Conservation (phyloP, 2,888 invertebrate genomes). For the Rhagium mordax region DNA sequence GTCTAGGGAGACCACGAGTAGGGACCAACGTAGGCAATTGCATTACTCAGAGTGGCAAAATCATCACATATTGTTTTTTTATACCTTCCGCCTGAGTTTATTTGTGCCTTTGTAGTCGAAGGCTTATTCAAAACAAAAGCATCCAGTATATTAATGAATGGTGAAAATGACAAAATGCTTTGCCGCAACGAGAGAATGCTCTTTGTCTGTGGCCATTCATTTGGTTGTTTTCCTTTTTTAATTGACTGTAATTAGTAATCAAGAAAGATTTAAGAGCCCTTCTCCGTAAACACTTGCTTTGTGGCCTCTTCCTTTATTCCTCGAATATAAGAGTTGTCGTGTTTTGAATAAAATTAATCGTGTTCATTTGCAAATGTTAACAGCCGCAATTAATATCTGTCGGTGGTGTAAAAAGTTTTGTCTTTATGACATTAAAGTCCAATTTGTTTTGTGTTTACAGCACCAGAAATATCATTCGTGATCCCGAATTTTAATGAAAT, state of each 20-base stretch:
- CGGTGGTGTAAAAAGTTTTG: slow-evolving; percentile 44
- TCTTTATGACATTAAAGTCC: slow-evolving; percentile 45
- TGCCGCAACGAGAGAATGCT: slow-evolving; percentile 11
- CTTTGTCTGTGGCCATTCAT: slow-evolving; percentile 27
- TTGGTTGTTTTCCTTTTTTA: slow-evolving; percentile 39
- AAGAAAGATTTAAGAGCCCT: slow-evolving; percentile 45
- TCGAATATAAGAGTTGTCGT: slow-evolving; percentile 37
- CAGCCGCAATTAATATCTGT: slow-evolving; percentile 49
- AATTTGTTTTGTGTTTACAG: slow-evolving; percentile 43
- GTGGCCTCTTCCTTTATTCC: slow-evolving; percentile 37
- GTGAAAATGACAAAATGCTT: slow-evolving; percentile 18
- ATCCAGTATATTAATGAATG: background rate
- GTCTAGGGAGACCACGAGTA: too few species aligned
- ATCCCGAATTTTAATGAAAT: slow-evolving; percentile 31
- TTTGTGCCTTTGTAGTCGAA: too few species aligned
- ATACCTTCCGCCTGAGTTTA: too few species aligned
- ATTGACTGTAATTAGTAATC: slow-evolving; percentile 51
- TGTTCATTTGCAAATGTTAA: slow-evolving; percentile 47
- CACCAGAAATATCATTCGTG: slow-evolving; percentile 32
- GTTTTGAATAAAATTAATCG: slow-evolving; percentile 48
- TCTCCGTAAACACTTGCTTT: slow-evolving; percentile 35
- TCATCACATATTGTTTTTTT: too few species aligned
- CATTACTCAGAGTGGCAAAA: too few species aligned
- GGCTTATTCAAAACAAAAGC: background rate
- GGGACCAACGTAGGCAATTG: too few species aligned